Evolutionary conservation across 2,113 vertebrate genomes (phyloP).

Genomic region (Ptilonorhynchus violaceus): DNA sequence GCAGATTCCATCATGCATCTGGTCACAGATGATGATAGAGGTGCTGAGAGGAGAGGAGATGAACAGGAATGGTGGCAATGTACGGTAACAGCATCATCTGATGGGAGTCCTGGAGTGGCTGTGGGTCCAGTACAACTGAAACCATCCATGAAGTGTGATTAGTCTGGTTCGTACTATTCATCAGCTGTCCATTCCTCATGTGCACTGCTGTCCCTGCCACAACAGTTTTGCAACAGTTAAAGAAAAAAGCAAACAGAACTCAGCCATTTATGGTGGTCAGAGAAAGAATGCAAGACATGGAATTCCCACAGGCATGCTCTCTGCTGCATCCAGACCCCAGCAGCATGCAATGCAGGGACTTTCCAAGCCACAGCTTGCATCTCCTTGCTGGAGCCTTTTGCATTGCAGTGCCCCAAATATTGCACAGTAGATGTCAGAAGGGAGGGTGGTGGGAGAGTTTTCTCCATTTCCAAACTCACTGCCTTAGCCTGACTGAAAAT

Average conservation of each 20-base stretch:
- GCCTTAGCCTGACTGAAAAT: background rate
- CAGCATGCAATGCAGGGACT: fast-evolving
- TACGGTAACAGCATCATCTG: background rate
- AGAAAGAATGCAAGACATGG: background rate
- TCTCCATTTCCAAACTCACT: background rate
- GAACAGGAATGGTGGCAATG: background rate
- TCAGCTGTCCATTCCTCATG: background rate
- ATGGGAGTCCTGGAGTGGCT: background rate
- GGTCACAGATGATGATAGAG: background rate
- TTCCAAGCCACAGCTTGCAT: background rate
- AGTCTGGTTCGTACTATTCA: background rate
- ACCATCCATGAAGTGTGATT: background rate
- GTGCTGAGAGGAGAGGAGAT: background rate
- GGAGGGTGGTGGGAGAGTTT: background rate
- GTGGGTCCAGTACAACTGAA: background rate
- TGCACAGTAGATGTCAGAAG: background rate
- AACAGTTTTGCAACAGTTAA: background rate
- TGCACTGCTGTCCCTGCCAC: background rate
- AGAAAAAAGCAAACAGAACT: background rate
- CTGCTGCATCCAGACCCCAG: background rate
- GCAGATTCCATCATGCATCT: background rate
- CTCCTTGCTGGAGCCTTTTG: background rate
- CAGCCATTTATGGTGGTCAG: background rate
- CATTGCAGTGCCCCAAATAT: background rate
- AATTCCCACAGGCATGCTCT: fast-evolving